Percentiles rank a stretch among this genome's conserved stretches.
Evolutionary conservation across 2,113 vertebrate species (phyloP).

Genomic region (Danionella cerebrum): DNA sequence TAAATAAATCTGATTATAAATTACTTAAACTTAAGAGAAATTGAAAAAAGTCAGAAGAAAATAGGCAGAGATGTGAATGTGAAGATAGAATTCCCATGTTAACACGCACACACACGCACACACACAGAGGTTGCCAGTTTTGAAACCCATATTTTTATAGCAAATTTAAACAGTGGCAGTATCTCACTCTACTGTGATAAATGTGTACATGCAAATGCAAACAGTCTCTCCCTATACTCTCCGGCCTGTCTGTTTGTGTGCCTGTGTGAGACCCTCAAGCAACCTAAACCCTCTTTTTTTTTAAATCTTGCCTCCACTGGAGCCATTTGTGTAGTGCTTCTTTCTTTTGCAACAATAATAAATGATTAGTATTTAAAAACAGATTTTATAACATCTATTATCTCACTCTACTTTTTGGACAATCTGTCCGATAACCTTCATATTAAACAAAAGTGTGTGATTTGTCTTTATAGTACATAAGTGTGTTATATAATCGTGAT

Average conservation of each 20-base stretch:
- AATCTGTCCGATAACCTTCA: too few relatives aligned
- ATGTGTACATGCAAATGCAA: constrained; percentile 28
- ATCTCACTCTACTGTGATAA: constrained; percentile 40
- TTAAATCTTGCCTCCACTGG: not conserved
- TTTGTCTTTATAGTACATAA: too few relatives aligned
- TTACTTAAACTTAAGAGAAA: not conserved
- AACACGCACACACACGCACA: constrained; percentile 35
- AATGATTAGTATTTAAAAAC: too few relatives aligned
- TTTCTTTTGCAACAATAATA: not conserved
- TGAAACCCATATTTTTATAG: constrained; percentile 9
- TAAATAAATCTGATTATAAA: not conserved
- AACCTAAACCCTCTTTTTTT: not conserved
- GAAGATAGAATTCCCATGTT: constrained; percentile 7
- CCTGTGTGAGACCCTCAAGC: not conserved
- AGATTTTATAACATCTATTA: too few relatives aligned
- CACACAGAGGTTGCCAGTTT: constrained; percentile 4
- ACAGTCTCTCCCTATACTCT: constrained; percentile 20
- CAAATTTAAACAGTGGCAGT: constrained; percentile 31
- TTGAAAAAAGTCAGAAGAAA: not conserved
- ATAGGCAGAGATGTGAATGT: not conserved
- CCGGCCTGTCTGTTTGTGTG: constrained; percentile 22
- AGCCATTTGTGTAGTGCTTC: not conserved
- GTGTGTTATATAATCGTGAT: too few relatives aligned
- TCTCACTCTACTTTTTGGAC: too few relatives aligned
- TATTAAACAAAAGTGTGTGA: too few relatives aligned